Percentiles rank a stretch among this genome's conserved stretches.
Evolutionary conservation across 2,888 invertebrate species (phyloP).

Genomic region (Campoplex capitator): DNA sequence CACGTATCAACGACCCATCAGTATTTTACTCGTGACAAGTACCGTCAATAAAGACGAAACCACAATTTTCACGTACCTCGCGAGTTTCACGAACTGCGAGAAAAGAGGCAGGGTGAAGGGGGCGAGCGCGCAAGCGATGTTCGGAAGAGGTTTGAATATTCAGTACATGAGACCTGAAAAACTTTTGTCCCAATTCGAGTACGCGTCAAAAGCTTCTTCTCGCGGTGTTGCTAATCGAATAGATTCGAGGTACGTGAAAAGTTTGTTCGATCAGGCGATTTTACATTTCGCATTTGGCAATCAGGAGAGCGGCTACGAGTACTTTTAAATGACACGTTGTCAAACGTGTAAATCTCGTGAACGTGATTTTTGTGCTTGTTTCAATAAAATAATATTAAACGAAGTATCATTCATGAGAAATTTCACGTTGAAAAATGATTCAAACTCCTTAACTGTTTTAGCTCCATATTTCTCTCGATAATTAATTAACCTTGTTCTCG

Average conservation of each 20-base stretch:
- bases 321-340: slow-evolving; percentile 10
- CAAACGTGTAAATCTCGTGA: neutral
- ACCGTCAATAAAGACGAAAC: neutral
- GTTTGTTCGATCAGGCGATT: neutral
- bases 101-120: neutral
- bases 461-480: too few relatives aligned
- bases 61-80: neutral
- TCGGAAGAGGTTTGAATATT: slow-evolving; percentile 8
- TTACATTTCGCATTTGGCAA: neutral
- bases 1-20: slow-evolving; percentile 6
- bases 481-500: too few relatives aligned
- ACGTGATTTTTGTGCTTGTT: neutral
- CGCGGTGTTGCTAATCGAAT: neutral
- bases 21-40: slow-evolving; percentile 11
- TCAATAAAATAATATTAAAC: neutral
- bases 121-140: too few relatives aligned
- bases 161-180: slow-evolving; percentile 17
- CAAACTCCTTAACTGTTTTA: too few relatives aligned
- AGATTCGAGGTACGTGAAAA: slow-evolving; percentile 21
- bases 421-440: too few relatives aligned
- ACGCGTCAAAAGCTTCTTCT: neutral
- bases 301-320: neutral
- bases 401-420: too few relatives aligned
- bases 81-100: neutral
- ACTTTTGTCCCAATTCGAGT: slow-evolving; percentile 16